Evolutionary conservation across 2,113 vertebrate genomes (phyloP).

Genomic region (Plectropomus leopardus): DNA sequence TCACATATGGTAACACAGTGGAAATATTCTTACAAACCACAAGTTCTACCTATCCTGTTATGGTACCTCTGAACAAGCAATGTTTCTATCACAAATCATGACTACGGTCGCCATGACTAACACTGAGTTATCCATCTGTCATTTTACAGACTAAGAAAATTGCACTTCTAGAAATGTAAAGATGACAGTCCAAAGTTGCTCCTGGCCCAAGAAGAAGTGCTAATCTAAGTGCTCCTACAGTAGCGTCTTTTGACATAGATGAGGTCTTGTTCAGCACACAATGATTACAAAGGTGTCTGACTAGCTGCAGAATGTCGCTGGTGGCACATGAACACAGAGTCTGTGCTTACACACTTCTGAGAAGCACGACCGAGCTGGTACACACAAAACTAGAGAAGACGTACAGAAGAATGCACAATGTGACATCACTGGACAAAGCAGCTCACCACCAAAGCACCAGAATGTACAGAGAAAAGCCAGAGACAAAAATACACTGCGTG

Average conservation of each 20-base stretch:
- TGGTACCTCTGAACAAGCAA: conserved; percentile 51
- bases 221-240: conserved; percentile 45
- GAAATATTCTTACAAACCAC: conserved; percentile 70
- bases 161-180: conserved; percentile 68
- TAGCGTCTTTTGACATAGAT: conserved; percentile 45
- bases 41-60: conserved; percentile 57
- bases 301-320: conserved; percentile 48
- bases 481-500: conserved; percentile 49
- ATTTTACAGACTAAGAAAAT: conserved; percentile 60
- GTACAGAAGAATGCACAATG: conserved; percentile 36
- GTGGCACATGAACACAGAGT: conserved; percentile 53
- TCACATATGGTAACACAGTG: conserved; percentile 72
- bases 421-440: conserved; percentile 68
- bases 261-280: conserved; percentile 44
- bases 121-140: conserved; percentile 49
- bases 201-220: conserved; percentile 38
- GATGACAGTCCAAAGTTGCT: conserved; percentile 42
- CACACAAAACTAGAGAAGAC: conserved; percentile 37
- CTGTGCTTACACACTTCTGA: conserved; percentile 44
- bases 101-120: conserved; percentile 40
- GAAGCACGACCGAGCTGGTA: conserved; percentile 44
- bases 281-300: conserved; percentile 48
- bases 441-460: conserved; percentile 73
- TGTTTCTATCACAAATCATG: conserved; percentile 49
- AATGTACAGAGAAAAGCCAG: conserved; percentile 54